Percentiles rank a stretch among this genome's conserved stretches.
Conservation (phyloP, 2,113 vertebrate species). For the Brachypteracias leptosomus region DNA sequence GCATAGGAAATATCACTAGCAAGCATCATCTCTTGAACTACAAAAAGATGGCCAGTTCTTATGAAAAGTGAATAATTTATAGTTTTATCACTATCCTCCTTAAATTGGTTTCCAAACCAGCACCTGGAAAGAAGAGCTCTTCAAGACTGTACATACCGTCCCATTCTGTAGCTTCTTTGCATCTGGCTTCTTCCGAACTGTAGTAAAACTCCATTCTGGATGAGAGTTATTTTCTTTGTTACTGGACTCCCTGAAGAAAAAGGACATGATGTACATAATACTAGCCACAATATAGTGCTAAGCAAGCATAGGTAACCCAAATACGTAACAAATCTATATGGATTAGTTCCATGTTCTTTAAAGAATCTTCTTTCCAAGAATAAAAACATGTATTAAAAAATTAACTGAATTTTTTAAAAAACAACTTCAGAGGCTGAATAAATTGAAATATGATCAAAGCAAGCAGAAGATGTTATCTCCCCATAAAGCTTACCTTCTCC, state of each 20-base stretch:
- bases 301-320: background rate
- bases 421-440: background rate
- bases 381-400: background rate
- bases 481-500: background rate
- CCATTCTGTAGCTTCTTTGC: slow-evolving; percentile 88
- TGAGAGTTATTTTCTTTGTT: slow-evolving; percentile 87
- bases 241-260: slow-evolving; percentile 83
- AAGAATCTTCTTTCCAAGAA: background rate
- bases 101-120: background rate
- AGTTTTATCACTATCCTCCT: background rate
- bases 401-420: background rate
- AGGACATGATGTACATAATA: background rate
- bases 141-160: slow-evolving; percentile 72
- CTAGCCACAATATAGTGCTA: background rate
- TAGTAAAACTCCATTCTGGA: slow-evolving; percentile 92
- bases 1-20: background rate
- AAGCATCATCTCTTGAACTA: background rate
- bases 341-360: background rate
- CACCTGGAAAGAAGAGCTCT: background rate
- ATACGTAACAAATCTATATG: background rate
- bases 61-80: background rate
- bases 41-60: background rate
- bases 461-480: background rate
- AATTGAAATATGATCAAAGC: background rate
- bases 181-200: slow-evolving; percentile 91